A percentile compares a stretch with the other conserved stretches of the same genome.
phyloP scores from a whole-genome alignment of 1,140 invertebrate genomes.

The Drosophila takahashii region DNA sequence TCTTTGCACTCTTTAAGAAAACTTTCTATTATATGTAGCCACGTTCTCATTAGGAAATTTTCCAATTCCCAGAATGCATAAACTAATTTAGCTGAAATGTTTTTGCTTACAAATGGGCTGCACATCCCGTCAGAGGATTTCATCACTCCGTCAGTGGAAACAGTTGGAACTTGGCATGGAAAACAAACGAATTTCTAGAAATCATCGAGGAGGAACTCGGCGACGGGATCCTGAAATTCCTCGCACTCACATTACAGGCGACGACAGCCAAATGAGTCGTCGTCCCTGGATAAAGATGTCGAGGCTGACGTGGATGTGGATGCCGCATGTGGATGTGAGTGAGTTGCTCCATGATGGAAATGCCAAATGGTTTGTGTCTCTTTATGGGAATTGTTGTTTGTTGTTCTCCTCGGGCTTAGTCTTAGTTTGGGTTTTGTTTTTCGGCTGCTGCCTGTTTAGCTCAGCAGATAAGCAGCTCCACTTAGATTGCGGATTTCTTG shows the following conservation, averaged over 20 bases:
- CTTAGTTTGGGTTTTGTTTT: constrained; percentile 53
- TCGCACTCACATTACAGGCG: constrained; percentile 71
- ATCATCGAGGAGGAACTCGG: constrained; percentile 36
- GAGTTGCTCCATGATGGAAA: constrained; percentile 70
- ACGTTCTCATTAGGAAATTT: constrained; percentile 67
- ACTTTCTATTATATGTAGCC: constrained; percentile 32
- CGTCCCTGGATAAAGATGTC: constrained; percentile 25
- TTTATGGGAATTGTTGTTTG: constrained; percentile 82
- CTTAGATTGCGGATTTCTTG: constrained; percentile 9
- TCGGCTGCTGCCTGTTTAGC: constrained; percentile 62
- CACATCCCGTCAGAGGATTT: constrained; percentile 54
- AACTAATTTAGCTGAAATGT: constrained; percentile 82
- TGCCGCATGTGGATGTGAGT: constrained; percentile 31
- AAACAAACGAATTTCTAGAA: constrained; percentile 64
- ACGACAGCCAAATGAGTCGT: constrained; percentile 67
- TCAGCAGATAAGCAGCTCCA: constrained; percentile 65
- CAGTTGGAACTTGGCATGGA: constrained; percentile 61
- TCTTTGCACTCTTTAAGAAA: constrained; percentile 7
- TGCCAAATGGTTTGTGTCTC: constrained; percentile 79
- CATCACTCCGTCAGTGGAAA: constrained; percentile 61
- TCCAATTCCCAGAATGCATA: constrained; percentile 72
- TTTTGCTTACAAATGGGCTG: constrained; percentile 79
- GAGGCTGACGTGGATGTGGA: constrained; percentile 22
- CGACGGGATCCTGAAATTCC: constrained; percentile 37
- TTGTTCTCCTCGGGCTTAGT: constrained; percentile 67